A percentile compares a stretch with the other conserved stretches of the same genome.
phyloP scores from a whole-genome alignment of 2,113 vertebrate genomes.

The Charina bottae region DNA sequence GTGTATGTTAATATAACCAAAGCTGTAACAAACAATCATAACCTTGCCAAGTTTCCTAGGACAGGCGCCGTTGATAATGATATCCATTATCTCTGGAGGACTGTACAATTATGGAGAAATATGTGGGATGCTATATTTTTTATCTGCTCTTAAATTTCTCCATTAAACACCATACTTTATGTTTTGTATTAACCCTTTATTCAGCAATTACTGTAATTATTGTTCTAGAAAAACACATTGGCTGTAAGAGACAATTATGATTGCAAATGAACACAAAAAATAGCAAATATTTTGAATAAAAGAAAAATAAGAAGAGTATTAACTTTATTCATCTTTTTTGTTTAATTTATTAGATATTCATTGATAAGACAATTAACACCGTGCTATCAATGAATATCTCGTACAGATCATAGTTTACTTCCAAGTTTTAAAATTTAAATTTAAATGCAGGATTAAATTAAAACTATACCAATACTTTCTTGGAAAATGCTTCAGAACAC shows the following conservation, averaged over 20 bases:
- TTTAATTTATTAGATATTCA: neutral
- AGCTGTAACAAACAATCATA: constrained; percentile 85
- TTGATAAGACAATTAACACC: neutral
- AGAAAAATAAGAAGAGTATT: neutral
- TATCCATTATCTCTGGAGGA: constrained; percentile 85
- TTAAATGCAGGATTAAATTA: neutral
- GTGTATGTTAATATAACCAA: constrained; percentile 86
- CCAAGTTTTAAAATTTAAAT: constrained; percentile 14
- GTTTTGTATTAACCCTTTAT: constrained; percentile 66
- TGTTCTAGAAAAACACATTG: constrained; percentile 53
- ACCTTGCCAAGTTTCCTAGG: constrained; percentile 85
- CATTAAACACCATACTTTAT: constrained; percentile 71
- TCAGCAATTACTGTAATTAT: constrained; percentile 32
- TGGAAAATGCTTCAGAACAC: neutral
- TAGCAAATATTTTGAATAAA: neutral
- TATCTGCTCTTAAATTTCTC: constrained; percentile 76
- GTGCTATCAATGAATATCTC: neutral
- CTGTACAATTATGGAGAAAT: constrained; percentile 75
- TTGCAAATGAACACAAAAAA: constrained; percentile 42
- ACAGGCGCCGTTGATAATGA: constrained; percentile 83
- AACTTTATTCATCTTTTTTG: neutral
- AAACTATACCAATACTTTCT: neutral
- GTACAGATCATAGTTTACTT: neutral
- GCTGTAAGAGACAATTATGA: constrained; percentile 30
- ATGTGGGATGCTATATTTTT: constrained; percentile 72